phyloP scores from a whole-genome alignment of 2,797 vertebrate species.

The Pogonophryne albipinna region DNA sequence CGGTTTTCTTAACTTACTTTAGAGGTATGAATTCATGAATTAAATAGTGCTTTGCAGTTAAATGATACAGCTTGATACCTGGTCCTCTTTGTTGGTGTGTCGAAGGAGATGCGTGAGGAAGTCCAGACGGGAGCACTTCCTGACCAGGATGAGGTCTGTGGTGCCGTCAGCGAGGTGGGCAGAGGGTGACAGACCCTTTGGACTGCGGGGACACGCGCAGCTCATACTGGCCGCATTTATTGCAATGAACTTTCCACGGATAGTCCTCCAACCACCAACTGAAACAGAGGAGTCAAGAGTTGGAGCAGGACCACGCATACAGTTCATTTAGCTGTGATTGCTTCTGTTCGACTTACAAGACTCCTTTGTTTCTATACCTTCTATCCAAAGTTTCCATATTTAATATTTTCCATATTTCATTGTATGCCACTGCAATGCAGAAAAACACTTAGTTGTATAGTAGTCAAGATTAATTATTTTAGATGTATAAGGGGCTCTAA shows the following conservation, averaged over 20 bases:
- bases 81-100: conserved; percentile 92
- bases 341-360: conserved; percentile 1
- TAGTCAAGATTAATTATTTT: neutral
- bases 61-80: conserved; percentile 82
- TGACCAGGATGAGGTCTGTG: conserved; percentile 94
- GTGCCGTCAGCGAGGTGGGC: conserved; percentile 95
- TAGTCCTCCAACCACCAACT: conserved; percentile 86
- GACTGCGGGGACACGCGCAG: conserved; percentile 94
- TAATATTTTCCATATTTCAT: no score
- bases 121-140: conserved; percentile 92
- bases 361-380: no score
- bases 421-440: neutral
- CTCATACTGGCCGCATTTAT: conserved; percentile 94
- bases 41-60: neutral
- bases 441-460: neutral
- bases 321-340: neutral
- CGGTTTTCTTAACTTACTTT: no score
- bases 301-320: neutral
- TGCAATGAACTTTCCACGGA: conserved; percentile 93
- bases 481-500: neutral
- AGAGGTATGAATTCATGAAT: neutral
- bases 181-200: conserved; percentile 92
- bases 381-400: no score
- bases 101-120: conserved; percentile 92
- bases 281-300: conserved; percentile 15